Evolutionary conservation across 2,888 invertebrate genomes (phyloP).

Genomic region (Papilio protenor): DNA sequence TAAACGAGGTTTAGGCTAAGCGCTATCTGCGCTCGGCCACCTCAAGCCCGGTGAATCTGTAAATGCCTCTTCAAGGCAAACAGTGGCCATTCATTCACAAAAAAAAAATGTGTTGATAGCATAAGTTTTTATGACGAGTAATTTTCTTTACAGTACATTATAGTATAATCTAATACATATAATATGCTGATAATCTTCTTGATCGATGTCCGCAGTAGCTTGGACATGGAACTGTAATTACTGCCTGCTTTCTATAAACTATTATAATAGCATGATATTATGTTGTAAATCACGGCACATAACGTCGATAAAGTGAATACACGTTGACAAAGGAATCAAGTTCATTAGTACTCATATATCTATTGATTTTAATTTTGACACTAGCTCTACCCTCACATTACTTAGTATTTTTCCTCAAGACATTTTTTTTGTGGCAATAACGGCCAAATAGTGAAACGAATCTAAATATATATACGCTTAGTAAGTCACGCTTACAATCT

Average conservation of each 20-base stretch:
- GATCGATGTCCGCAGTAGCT: conserved; percentile 16
- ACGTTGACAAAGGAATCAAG: not conserved
- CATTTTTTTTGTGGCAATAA: no score
- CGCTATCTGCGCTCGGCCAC: no score
- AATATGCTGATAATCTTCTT: conserved; percentile 12
- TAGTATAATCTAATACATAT: conserved; percentile 2
- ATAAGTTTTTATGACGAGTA: not conserved
- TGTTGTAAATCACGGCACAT: conserved; percentile 21
- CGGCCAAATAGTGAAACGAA: no score
- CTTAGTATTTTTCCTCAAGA: no score
- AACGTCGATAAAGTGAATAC: conserved; percentile 12
- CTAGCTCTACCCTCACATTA: no score
- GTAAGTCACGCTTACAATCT: no score
- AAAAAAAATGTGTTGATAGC: not conserved
- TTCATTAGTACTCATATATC: not conserved
- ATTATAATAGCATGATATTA: conserved; percentile 25
- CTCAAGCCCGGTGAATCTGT: no score
- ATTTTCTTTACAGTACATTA: not conserved
- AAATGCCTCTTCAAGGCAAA: no score
- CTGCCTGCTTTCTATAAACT: conserved; percentile 21
- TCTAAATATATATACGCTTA: no score
- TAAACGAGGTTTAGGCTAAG: no score
- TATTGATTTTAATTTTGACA: not conserved
- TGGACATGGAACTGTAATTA: conserved; percentile 5
- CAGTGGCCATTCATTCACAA: no score